A percentile compares a stretch with the other conserved stretches of the same genome.
phyloP scores from a whole-genome alignment of 2,888 invertebrate genomes.

The Dynastes tityus region DNA sequence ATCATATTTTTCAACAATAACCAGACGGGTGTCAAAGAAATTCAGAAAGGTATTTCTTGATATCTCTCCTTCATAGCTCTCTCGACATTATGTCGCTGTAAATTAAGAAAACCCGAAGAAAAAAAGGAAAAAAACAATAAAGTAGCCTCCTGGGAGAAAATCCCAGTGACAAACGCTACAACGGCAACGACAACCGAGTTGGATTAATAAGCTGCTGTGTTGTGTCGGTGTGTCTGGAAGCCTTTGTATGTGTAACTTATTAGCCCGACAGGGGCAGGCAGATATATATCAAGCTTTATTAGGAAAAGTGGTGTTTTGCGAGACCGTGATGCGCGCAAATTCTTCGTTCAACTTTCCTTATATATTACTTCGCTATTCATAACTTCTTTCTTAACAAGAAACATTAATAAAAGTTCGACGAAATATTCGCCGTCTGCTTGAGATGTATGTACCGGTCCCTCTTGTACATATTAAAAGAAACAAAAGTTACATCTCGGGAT shows the following conservation, averaged over 20 bases:
- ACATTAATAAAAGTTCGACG: constrained; percentile 19
- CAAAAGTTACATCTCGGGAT: neutral
- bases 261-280: neutral
- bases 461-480: neutral
- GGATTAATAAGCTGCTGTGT: no score
- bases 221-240: neutral
- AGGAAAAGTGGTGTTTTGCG: neutral
- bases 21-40: no score
- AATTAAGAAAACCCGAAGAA: no score
- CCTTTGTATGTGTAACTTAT: constrained; percentile 7
- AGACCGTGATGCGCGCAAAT: neutral
- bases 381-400: constrained; percentile 19
- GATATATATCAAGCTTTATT: constrained; percentile 18
- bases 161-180: no score
- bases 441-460: neutral
- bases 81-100: no score
- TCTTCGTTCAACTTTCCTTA: constrained; percentile 19
- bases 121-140: no score
- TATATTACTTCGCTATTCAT: constrained; percentile 20
- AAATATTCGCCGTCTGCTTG: neutral
- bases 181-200: no score
- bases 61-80: no score
- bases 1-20: no score
- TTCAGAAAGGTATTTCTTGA: no score
- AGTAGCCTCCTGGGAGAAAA: no score